A percentile compares a stretch with the other conserved stretches of the same genome.
These are phyloP conservation scores for Periophthalmodon schlosseri DNA, from an alignment of 2,113 vertebrate genomes.

Conservation along the genomic window DNA sequence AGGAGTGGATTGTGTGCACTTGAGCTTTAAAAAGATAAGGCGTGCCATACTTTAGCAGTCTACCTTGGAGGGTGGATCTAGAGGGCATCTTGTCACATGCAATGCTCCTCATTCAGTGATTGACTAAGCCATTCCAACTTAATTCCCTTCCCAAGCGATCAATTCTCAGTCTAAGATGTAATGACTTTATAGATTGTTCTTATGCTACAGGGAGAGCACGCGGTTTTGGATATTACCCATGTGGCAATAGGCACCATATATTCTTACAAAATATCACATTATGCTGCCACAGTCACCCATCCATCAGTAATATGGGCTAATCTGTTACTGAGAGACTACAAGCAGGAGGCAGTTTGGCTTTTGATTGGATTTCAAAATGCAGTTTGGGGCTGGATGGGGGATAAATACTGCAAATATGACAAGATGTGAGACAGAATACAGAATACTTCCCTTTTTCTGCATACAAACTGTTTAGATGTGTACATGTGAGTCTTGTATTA, in stretches of 20 bases:
- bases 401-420: background rate
- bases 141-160: background rate
- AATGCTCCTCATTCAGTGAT: background rate
- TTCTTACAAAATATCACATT: background rate
- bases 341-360: background rate
- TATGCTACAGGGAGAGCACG: background rate
- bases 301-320: background rate
- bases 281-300: background rate
- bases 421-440: background rate
- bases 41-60: background rate
- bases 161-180: background rate
- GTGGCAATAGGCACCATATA: background rate
- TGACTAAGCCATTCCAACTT: background rate
- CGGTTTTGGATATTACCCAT: background rate
- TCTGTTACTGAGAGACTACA: background rate
- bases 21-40: background rate
- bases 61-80: background rate
- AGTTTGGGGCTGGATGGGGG: background rate
- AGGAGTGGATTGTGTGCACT: background rate
- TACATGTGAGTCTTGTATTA: no score
- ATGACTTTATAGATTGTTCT: slow-evolving; percentile 9
- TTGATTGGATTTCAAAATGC: background rate
- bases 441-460: no score
- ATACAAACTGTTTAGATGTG: no score
- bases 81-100: slow-evolving; percentile 2